Conservation (phyloP, 2,797 vertebrate species). For the Sandelia bainsii region DNA sequence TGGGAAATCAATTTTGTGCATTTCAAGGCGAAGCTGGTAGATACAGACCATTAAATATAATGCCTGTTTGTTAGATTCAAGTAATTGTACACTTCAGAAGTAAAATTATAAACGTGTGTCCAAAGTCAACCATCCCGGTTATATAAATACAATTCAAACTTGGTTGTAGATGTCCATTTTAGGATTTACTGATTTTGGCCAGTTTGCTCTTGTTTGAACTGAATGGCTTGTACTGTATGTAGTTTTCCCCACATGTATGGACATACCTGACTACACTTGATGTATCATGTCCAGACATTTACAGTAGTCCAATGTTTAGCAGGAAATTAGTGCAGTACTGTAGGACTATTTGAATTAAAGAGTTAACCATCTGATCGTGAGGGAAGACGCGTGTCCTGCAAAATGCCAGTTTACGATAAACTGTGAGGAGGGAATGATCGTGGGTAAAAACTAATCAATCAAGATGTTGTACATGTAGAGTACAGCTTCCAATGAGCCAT, state of each 20-base stretch:
- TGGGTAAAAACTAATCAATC: slow-evolving; percentile 48
- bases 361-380: slow-evolving; percentile 63
- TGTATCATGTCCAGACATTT: slow-evolving; percentile 77
- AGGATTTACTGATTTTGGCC: slow-evolving; percentile 77
- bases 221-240: slow-evolving; percentile 81
- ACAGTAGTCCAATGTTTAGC: slow-evolving; percentile 82
- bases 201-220: slow-evolving; percentile 80
- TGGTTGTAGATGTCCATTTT: slow-evolving; percentile 77
- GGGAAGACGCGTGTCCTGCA: slow-evolving; percentile 55
- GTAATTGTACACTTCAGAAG: slow-evolving; percentile 76
- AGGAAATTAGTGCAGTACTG: slow-evolving; percentile 75
- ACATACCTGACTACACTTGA: slow-evolving; percentile 76
- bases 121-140: slow-evolving; percentile 81
- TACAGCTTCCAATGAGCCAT: slow-evolving; percentile 82
- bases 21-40: slow-evolving; percentile 72
- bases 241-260: slow-evolving; percentile 75
- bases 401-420: slow-evolving; percentile 67
- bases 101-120: slow-evolving; percentile 76
- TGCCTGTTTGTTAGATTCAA: slow-evolving; percentile 78
- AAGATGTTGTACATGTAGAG: slow-evolving; percentile 69
- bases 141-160: slow-evolving; percentile 66
- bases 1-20: slow-evolving; percentile 77
- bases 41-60: slow-evolving; percentile 73
- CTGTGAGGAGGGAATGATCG: slow-evolving; percentile 50
- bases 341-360: slow-evolving; percentile 69